Conservation (phyloP, 2,888 invertebrate species). For the Branchinecta sandiegonensis region DNA sequence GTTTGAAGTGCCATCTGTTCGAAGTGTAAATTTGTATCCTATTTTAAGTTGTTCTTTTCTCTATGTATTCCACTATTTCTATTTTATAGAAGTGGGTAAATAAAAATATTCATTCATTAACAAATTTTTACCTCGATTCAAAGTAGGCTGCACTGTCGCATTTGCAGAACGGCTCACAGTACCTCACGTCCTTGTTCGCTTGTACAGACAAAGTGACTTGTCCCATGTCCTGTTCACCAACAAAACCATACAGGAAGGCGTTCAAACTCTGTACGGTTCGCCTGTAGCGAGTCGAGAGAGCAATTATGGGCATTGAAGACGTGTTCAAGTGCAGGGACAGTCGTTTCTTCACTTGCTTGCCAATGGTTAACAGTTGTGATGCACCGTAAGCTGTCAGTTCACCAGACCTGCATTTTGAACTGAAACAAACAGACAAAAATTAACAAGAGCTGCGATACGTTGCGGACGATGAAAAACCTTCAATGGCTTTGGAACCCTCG, state of each 20-base stretch:
- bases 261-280: slow-evolving; percentile 7
- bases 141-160: neutral
- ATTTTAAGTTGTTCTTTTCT: too few species aligned
- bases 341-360: neutral
- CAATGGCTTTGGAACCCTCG: too few species aligned
- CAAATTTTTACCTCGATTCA: neutral
- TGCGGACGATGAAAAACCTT: too few species aligned
- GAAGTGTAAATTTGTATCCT: too few species aligned
- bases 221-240: neutral
- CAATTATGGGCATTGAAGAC: neutral
- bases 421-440: neutral
- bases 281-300: neutral
- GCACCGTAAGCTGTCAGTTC: neutral
- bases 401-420: neutral
- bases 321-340: neutral
- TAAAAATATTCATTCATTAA: too few species aligned
- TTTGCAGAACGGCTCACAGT: neutral
- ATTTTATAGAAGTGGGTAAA: too few species aligned
- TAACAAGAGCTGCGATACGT: neutral
- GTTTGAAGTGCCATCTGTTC: too few species aligned
- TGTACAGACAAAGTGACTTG: neutral
- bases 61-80: too few species aligned
- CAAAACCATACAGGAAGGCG: slow-evolving; percentile 4
- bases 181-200: neutral
- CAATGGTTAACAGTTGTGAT: neutral